Evolutionary conservation across 1,140 invertebrate species (phyloP), one percentile per base, ranked within the genome.

Genomic region (Heliconius nattereri): DNA sequence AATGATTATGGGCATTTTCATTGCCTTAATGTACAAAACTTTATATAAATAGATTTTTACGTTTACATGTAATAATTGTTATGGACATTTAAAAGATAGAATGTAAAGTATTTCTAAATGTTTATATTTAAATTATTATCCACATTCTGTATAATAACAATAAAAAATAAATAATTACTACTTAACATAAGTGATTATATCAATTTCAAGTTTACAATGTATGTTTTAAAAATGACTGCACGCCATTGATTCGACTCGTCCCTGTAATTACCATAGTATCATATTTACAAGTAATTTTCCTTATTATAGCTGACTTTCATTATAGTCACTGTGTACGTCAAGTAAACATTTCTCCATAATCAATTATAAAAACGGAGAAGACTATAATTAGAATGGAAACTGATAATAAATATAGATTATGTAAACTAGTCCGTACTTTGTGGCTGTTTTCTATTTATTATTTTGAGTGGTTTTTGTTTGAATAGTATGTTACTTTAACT

Each of bases 231-330:
- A 86, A 86, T 89, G 87, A 85, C 78, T 76, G 49, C 71, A 73
- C 76, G 72, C 81, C 78, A 82, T 83, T 83, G 82, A 85, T 84
- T 83, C 79, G 76, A 75, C 79, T 26, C 75, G 66, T 81, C 81
- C 75, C 20, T 80, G 84, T 26, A 37, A 80, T 80, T 87, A 90
- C 83, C 79, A 83, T 87, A 87, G 84, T 84, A 84, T 86, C 85
- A 85, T 85, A 83, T 88, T 90, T 85, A 87, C 88, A 79, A 84
- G 87, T 84, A 89, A 90, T 89, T 89, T 85, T 79, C 81, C 78
- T 79, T 84, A 82, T 85, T 82, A 81, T 49, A 49, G 32, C 73
- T 20, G 57, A 37, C 32, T 26, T 66, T 78, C 60, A 70, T 74
- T 66, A 78, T 75, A 45, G 45, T 71, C 19, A 19, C 73, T 32